Base-by-base conservation (phyloP, 1,140 invertebrate genomes). In the Cydia pomonella region DNA sequence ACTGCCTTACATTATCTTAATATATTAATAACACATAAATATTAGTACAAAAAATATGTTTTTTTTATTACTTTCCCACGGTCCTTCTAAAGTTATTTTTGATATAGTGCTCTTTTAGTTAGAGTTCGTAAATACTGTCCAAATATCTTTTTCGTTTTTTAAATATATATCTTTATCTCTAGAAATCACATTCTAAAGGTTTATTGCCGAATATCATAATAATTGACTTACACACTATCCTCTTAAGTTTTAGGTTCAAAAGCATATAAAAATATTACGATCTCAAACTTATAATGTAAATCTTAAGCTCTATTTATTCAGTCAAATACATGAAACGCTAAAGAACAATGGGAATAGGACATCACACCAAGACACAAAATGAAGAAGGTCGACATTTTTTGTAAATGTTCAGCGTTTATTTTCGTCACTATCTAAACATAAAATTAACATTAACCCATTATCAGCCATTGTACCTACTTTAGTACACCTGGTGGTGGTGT, bases 131-230 rank as follows among this genome's bases (percentile, higher is more conserved):
- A 76, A 80, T 79, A 80, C 79, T 77, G 69, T 73, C 69, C 44
- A 79, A 80, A 78, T 81, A 80, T 80, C 69, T 73, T 77, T 33
- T 78, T 76, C 74, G 27, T 13, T 75, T 75, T 33, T 59, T 73
- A 78, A 77, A 83, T 76, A 75, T 76, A 77, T 25, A 29, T 73
- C 69, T 78, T 79, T 80, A 78, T 74, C 73, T 81, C 44, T 78
- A 69, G 38, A 79, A 77, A 86, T 87, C 84, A 88, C 84, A 89
- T 84, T 74, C 73, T 81, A 83, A 79, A 69, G 16, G 53, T 59
- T 89, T 90, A 88, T 88, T 90, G 87, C 88, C 79, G 74, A 80
- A 84, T 80, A 80, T 72, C 62, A 66, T 77, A 78, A 59, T 82
- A 86, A 86, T 84, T 84, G 79, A 84, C 82, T 87, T 87, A 84